Base-by-base conservation (phyloP, 2,113 vertebrate genomes). In the Onychostoma macrolepis region DNA sequence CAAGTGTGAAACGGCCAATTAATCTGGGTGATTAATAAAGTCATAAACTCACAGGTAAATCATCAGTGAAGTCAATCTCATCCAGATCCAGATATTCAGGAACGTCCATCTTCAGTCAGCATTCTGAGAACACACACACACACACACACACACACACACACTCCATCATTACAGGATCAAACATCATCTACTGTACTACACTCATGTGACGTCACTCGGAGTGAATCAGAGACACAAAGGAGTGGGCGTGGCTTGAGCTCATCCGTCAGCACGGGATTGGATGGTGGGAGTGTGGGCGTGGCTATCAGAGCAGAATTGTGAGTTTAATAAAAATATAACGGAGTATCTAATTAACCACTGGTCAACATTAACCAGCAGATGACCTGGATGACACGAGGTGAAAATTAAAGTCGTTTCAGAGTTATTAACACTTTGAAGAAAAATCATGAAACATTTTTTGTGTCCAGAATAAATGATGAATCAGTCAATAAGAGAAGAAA, bases 31-130 rank as follows among this genome's bases (percentile, higher is more conserved):
- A 48, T 48, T 48, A 48, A 48, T 12, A 48, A 77, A 36, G n/a
- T 48, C 63, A 85, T 85, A 63, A 45, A 89, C 98, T 97, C 94
- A 99, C 98, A 91, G 95, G 97, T 92, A 97, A 94, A 86, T 99
- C 98, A 92, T 99, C 98, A 58, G 95, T 97, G 92, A 99, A 99
- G 95, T 99, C 98, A 90, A 99, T 99, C 96, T 99, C 97, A 92
- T 99, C 98, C 95, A 99, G 96, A 94, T 99, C 98, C 93, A 99
- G 96, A 91, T 99, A 99, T 91, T 99, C 98, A 95, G 98, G 98
- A 93, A 96, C 96, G 94, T 99, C 98, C 98, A 99, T 99, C 93
- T 95, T 97, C 96, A 94, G 93, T 92, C 95, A 91, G 91, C 98
- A 99, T 99, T 95, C 96, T 99, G 86, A 41, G 15, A 33, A 41